Percentiles rank a stretch among this genome's conserved stretches.
Evolutionary conservation across 2,797 vertebrate genomes (phyloP).

Genomic region (Eptatretus atami): DNA sequence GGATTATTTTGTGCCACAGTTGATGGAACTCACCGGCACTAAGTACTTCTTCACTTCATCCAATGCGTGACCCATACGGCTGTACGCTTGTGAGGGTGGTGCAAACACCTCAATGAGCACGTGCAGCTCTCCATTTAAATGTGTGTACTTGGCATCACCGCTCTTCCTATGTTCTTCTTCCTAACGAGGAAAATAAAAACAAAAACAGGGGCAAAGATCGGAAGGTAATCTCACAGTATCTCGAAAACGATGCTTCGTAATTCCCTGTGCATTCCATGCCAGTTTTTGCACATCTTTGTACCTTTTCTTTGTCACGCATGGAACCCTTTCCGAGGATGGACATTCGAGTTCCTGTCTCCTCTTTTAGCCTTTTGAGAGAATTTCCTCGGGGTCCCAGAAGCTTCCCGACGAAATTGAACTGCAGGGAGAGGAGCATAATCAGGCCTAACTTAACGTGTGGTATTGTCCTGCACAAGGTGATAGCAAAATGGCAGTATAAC

Average conservation of each 20-base stretch:
- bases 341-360: conserved; percentile 97
- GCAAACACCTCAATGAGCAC: conserved; percentile 99
- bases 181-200: conserved; percentile 17
- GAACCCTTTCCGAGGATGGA: conserved; percentile 96
- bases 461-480: no score
- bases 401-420: conserved; percentile 99
- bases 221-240: no score
- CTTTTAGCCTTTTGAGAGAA: conserved; percentile 92
- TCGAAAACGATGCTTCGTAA: no score
- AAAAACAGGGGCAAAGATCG: not conserved
- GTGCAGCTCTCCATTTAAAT: conserved; percentile 86
- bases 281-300: conserved; percentile 13
- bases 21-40: conserved; percentile 52
- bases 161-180: conserved; percentile 93
- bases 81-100: conserved; percentile 89
- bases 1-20: no score
- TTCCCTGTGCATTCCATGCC: not conserved
- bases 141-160: conserved; percentile 70
- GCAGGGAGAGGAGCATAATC: conserved; percentile 8
- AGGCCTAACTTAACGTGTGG: no score
- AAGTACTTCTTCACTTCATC: conserved; percentile 99
- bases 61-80: conserved; percentile 93
- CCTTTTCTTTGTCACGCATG: conserved; percentile 96
- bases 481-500: no score
- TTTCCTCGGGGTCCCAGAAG: conserved; percentile 92